Conservation (phyloP, 2,888 invertebrate genomes). For the Hemithea aestivaria region DNA sequence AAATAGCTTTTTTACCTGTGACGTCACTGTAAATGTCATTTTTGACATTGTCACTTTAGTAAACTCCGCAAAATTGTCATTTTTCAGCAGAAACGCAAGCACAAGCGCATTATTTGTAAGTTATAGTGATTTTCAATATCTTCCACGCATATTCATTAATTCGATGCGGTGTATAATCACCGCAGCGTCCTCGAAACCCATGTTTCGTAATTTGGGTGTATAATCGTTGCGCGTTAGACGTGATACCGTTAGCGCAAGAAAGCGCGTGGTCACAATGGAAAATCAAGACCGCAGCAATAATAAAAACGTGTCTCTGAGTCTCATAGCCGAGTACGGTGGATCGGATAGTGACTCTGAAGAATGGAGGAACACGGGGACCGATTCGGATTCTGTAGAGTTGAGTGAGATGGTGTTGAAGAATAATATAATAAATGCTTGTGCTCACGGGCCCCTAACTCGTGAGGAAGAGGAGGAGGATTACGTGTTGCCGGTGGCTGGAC, state of each 20-base stretch:
- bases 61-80: conserved; percentile 7
- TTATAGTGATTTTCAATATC: conserved; percentile 4
- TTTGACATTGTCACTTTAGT: neutral
- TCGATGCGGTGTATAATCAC: conserved; percentile 3
- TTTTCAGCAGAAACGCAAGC: conserved; percentile 9
- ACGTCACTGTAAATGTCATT: too few relatives aligned
- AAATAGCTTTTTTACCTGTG: too few relatives aligned
- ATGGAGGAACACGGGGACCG: conserved; percentile 43
- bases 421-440: conserved; percentile 73
- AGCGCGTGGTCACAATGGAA: conserved; percentile 58
- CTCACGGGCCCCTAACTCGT: conserved; percentile 64
- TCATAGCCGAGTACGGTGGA: conserved; percentile 68
- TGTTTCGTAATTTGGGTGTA: too few relatives aligned
- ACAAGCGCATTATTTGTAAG: neutral
- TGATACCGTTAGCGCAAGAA: conserved; percentile 18
- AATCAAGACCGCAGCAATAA: conserved; percentile 62
- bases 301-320: conserved; percentile 70
- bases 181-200: too few relatives aligned
- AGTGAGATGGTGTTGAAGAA: conserved; percentile 75
- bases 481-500: conserved; percentile 44
- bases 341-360: conserved; percentile 71
- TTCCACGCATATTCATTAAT: neutral
- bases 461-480: conserved; percentile 40
- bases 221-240: too few relatives aligned
- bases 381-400: conserved; percentile 60